Conservation (phyloP, 1,140 invertebrate genomes). For the Aphidius ervi region DNA sequence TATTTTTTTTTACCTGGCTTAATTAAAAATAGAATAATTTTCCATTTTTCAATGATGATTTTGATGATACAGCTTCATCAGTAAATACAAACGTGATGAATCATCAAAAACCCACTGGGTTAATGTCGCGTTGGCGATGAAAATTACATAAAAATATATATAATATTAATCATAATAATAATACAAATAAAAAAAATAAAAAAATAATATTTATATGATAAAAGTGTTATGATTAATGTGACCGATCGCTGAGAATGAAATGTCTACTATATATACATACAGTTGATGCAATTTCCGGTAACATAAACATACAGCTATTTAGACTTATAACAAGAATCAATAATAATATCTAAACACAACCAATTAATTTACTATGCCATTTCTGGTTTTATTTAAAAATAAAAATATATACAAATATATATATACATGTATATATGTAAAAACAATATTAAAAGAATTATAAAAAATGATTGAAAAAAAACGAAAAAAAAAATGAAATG, state of each 20-base stretch:
- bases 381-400: too few species aligned
- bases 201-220: background rate
- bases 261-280: background rate
- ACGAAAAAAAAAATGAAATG: too few species aligned
- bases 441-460: too few species aligned
- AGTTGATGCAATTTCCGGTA: too few species aligned
- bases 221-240: slow-evolving; percentile 25
- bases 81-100: slow-evolving; percentile 8
- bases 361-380: too few species aligned
- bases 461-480: too few species aligned
- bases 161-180: too few species aligned
- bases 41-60: slow-evolving; percentile 10
- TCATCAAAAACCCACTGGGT: slow-evolving; percentile 20
- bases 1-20: background rate
- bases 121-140: slow-evolving; percentile 19
- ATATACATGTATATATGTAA: too few species aligned
- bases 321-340: too few species aligned
- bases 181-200: background rate
- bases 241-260: background rate
- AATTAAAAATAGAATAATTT: background rate
- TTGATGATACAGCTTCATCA: background rate
- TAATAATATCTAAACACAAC: too few species aligned
- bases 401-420: too few species aligned
- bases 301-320: too few species aligned
- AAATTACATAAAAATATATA: background rate